Evolutionary conservation across 2,888 invertebrate genomes (phyloP).

Genomic region (Coelinius sp.): DNA sequence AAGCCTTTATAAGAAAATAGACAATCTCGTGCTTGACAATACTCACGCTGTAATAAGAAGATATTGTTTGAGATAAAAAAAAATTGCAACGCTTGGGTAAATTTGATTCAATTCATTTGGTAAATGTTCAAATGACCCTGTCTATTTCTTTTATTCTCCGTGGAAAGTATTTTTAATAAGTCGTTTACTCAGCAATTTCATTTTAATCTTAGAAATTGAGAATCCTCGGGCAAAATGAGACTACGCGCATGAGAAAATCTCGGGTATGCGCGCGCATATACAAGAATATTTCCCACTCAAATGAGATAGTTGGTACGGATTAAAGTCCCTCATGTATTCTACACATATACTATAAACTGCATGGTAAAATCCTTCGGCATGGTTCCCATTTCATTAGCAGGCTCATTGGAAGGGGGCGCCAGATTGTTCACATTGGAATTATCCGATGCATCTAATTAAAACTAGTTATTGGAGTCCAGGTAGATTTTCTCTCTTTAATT

Average conservation of each 20-base stretch:
- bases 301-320: conserved; percentile 39
- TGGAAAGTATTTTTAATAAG: conserved; percentile 33
- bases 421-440: conserved; percentile 48
- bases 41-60: not conserved
- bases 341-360: conserved; percentile 18
- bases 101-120: conserved; percentile 38
- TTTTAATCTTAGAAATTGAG: conserved; percentile 41
- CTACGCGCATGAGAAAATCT: conserved; percentile 43
- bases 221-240: conserved; percentile 21
- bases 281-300: conserved; percentile 21
- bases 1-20: conserved; percentile 47
- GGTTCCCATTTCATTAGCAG: conserved; percentile 47
- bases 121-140: not conserved
- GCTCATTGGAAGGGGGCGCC: conserved; percentile 33
- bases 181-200: conserved; percentile 37
- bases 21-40: conserved; percentile 42
- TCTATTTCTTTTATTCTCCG: conserved; percentile 3
- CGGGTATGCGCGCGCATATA: conserved; percentile 9
- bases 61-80: conserved; percentile 24
- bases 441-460: conserved; percentile 51
- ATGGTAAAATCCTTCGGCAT: conserved; percentile 25
- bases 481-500: not conserved
- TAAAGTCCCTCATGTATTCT: conserved; percentile 38
- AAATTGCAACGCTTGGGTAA: not conserved
- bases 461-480: conserved; percentile 38